Conservation (phyloP, 2,113 vertebrate genomes). For the Pipa parva region DNA sequence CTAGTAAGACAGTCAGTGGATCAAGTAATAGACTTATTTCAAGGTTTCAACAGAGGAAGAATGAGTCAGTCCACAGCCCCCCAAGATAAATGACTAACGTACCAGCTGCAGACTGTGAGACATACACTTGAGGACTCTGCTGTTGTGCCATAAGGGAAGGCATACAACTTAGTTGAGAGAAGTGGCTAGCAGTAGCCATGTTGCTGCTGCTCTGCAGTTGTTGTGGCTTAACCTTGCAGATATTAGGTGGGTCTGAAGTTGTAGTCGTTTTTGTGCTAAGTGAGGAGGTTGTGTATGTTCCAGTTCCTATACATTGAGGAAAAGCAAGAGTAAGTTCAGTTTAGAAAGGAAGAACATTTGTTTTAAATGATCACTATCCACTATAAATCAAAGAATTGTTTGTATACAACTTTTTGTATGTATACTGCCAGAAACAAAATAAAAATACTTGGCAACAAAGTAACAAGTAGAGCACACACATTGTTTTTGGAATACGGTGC, state of each 20-base stretch:
- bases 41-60: not conserved
- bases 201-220: slow-evolving; percentile 81
- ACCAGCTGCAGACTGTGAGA: slow-evolving; percentile 98
- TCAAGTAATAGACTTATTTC: too few relatives aligned
- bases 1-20: too few relatives aligned
- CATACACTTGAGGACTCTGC: slow-evolving; percentile 92
- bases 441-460: too few relatives aligned
- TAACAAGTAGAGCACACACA: too few relatives aligned
- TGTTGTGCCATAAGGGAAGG: slow-evolving; percentile 90
- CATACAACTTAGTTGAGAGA: slow-evolving; percentile 91
- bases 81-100: slow-evolving; percentile 37
- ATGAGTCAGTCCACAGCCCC: not conserved
- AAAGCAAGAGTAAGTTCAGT: not conserved
- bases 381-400: too few relatives aligned
- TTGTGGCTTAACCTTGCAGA: slow-evolving; percentile 97
- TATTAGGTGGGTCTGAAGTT: slow-evolving; percentile 93
- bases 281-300: slow-evolving; percentile 93
- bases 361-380: too few relatives aligned
- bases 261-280: slow-evolving; percentile 91
- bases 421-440: too few relatives aligned
- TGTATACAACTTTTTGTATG: too few relatives aligned
- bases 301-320: slow-evolving; percentile 69
- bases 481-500: too few relatives aligned
- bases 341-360: too few relatives aligned
- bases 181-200: slow-evolving; percentile 79